Evolutionary conservation across 2,113 vertebrate genomes (phyloP), one percentile per base, ranked within the genome.

Genomic region (Pleuronectes platessa): DNA sequence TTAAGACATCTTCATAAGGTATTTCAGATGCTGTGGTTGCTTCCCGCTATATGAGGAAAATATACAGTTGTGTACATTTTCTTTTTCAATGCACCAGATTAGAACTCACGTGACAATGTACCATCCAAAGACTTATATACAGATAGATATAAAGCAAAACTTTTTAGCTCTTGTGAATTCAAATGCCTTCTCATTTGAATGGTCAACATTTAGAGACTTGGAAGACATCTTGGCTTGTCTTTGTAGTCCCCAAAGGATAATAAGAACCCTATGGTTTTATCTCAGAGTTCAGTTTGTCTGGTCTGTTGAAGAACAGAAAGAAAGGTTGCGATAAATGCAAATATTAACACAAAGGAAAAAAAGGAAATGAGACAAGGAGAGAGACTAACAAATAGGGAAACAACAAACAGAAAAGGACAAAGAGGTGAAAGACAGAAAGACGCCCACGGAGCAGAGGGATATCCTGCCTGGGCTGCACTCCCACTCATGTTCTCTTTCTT

Each of bases 381-480:
- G 10, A 60, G 18, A 73, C 37, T 5, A 21, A 68, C 13, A 82
- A 51, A 68, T n/a, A 62, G 26, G 81, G 24, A 68, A 18, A 58
- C 60, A 64, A 64, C 27, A 60, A 67, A 47, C 21, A 61, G 24
- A 81, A 64, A 74, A 74, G 59, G 62, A 85, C 45, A 73, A 86
- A 83, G 68, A 45, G 7, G 3, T 71, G 53, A 79, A 64, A 69
- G 75, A 73, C 12, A 68, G 61, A 79, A 60, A 74, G 58, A 61
- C 76, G 72, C 53, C 26, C 66, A 69, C 4, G 62, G 60, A 86
- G 71, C 42, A 68, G 78, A 83, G 37, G 71, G 83, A 78, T 69
- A 82, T 74, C 61, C 77, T 76, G 76, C 77, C 73, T 64, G 75
- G 74, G 70, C 76, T 87, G 17, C 47, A 65, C 58, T 86, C 85